These are phyloP conservation scores for Chromoteleia sp. DNA, from an alignment of 2,888 invertebrate genomes.

Conservation along the genomic window DNA sequence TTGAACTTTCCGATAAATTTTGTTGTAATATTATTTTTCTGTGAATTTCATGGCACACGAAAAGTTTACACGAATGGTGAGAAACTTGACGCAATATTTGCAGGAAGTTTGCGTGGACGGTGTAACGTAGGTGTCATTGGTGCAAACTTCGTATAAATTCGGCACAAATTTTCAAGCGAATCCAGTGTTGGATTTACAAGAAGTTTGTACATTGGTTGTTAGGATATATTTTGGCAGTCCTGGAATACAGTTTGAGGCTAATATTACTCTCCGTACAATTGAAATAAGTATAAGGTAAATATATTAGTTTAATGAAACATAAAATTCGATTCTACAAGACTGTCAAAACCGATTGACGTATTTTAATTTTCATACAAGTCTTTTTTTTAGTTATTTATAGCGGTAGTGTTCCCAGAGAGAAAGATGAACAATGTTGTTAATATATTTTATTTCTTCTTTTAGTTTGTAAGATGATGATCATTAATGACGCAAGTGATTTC, in stretches of 20 bases:
- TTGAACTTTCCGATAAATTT: conserved; percentile 5
- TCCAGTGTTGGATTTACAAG: conserved; percentile 15
- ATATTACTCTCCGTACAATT: background rate
- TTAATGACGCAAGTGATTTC: conserved; percentile 16
- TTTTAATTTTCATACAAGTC: conserved; percentile 1
- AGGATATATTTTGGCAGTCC: conserved; percentile 12
- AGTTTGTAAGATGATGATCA: background rate
- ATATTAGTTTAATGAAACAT: conserved; percentile 11
- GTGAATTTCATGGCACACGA: background rate
- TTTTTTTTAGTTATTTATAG: no score
- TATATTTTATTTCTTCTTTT: background rate
- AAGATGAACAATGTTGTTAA: no score
- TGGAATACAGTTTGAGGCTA: conserved; percentile 19
- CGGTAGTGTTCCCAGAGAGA: no score
- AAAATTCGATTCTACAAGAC: conserved; percentile 17
- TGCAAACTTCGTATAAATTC: conserved; percentile 6
- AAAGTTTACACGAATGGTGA: background rate
- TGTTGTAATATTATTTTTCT: background rate
- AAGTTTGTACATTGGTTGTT: background rate
- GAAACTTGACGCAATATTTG: background rate
- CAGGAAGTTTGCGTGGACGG: conserved; percentile 7
- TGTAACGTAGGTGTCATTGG: background rate
- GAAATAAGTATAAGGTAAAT: conserved; percentile 6
- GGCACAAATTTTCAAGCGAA: background rate
- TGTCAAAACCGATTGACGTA: conserved; percentile 9